Evolutionary conservation across 2,797 vertebrate species (phyloP).

Genomic region (Decapterus maruadsi): DNA sequence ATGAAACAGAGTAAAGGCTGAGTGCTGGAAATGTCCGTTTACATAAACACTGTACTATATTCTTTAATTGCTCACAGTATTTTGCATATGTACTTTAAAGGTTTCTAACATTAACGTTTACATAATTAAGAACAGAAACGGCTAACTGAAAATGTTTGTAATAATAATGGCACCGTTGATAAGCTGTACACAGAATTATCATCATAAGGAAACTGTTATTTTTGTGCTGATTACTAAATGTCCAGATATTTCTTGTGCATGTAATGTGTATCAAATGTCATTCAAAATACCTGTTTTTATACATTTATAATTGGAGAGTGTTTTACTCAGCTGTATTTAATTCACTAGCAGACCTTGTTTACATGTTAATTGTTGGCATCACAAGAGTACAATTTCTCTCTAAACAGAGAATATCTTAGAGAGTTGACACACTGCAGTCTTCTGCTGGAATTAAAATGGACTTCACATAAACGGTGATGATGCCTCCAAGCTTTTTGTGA

Average conservation of each 20-base stretch:
- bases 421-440: not conserved
- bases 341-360: conserved; percentile 27
- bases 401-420: conserved; percentile 33
- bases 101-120: conserved; percentile 68
- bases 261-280: conserved; percentile 49
- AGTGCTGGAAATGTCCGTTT: conserved; percentile 63
- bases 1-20: conserved; percentile 50
- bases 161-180: conserved; percentile 54
- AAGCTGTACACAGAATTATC: conserved; percentile 48
- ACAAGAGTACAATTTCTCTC: conserved; percentile 34
- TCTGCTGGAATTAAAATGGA: conserved; percentile 34
- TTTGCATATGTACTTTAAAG: conserved; percentile 58
- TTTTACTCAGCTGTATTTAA: conserved; percentile 45
- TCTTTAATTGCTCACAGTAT: conserved; percentile 63
- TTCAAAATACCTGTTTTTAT: conserved; percentile 62
- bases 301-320: conserved; percentile 57
- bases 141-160: conserved; percentile 57
- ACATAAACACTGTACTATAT: conserved; percentile 57
- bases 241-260: conserved; percentile 57
- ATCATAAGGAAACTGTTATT: conserved; percentile 45
- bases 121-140: conserved; percentile 31
- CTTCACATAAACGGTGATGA: conserved; percentile 39
- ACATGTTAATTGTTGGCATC: conserved; percentile 26
- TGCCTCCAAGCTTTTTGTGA: conserved; percentile 23
- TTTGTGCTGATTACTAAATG: conserved; percentile 54